Percentiles rank a stretch among this genome's conserved stretches.
Evolutionary conservation across 2,113 vertebrate species (phyloP).

Genomic region (Anser brachyrhynchus): DNA sequence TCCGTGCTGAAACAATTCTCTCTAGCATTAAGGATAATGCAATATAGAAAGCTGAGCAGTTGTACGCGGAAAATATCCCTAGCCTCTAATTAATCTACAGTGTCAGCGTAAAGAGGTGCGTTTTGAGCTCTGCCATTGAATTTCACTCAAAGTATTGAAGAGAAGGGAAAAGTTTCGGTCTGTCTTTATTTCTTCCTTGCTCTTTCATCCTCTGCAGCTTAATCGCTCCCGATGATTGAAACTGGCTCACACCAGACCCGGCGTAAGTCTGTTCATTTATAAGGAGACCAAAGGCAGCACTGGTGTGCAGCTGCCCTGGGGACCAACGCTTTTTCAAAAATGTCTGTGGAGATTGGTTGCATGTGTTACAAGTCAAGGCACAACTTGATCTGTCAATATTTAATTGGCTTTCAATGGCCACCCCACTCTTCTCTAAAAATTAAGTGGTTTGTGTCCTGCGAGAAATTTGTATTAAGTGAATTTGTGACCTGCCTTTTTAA

Average conservation of each 20-base stretch:
- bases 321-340: background rate
- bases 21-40: background rate
- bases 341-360: background rate
- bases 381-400: background rate
- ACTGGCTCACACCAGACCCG: background rate
- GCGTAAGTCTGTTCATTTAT: background rate
- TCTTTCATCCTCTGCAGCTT: background rate
- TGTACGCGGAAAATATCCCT: background rate
- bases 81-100: background rate
- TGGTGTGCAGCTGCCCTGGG: background rate
- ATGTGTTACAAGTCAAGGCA: background rate
- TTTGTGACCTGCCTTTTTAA: background rate
- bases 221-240: background rate
- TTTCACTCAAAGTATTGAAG: background rate
- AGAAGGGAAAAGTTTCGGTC: background rate
- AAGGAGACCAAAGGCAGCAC: background rate
- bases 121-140: slow-evolving; percentile 24
- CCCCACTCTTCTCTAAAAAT: background rate
- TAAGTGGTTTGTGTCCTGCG: background rate
- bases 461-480: background rate
- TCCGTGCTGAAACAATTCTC: background rate
- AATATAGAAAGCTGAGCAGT: background rate
- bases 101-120: background rate
- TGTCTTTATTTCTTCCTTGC: background rate
- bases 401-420: background rate